These are phyloP conservation scores for Drosophila barbarae DNA, from an alignment of 2,888 invertebrate species.

Conservation along the genomic window DNA sequence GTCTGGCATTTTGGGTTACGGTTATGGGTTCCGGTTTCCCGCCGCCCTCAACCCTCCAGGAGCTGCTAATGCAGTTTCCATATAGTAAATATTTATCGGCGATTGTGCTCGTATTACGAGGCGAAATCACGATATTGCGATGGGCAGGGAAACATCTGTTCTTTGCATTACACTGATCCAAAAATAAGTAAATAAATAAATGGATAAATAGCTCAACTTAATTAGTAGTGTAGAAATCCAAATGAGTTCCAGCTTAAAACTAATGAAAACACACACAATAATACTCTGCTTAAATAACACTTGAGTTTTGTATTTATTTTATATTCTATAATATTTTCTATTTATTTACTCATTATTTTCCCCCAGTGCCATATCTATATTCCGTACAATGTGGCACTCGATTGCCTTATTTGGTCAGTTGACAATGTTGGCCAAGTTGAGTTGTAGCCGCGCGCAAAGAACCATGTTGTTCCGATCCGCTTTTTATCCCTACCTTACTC, in stretches of 20 bases:
- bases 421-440: slow-evolving; percentile 62
- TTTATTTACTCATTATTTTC: not conserved
- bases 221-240: too few species aligned
- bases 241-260: too few species aligned
- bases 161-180: not conserved
- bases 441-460: slow-evolving; percentile 68
- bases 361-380: slow-evolving; percentile 3
- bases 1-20: not conserved
- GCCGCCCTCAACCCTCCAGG: not conserved
- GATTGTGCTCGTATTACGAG: slow-evolving; percentile 29
- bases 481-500: not conserved
- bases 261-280: too few species aligned
- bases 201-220: not conserved
- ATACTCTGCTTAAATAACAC: not conserved
- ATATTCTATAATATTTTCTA: not conserved
- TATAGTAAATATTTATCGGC: slow-evolving; percentile 22
- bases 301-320: not conserved
- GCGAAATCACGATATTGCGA: slow-evolving; percentile 20
- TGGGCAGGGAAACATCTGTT: slow-evolving; percentile 20
- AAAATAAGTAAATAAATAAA: not conserved
- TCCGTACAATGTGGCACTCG: slow-evolving; percentile 20
- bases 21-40: not conserved
- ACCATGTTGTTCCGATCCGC: slow-evolving; percentile 60
- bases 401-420: slow-evolving; percentile 29
- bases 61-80: slow-evolving; percentile 17